Evolutionary conservation across 1,140 invertebrate species (phyloP), one percentile per base, ranked within the genome.

Genomic region (Bicyclus anynana): DNA sequence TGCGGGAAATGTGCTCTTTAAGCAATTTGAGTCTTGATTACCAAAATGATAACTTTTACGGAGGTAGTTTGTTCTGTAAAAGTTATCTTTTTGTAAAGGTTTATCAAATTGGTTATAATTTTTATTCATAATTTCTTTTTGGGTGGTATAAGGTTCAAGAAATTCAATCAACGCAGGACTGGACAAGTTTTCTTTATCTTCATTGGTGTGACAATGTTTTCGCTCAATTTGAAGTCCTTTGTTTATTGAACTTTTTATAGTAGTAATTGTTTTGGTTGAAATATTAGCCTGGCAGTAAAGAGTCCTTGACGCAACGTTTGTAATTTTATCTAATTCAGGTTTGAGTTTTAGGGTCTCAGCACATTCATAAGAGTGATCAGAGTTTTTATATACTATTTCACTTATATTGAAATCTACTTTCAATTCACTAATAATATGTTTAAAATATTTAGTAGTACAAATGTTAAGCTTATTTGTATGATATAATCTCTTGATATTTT

Each of bases 391-490:
- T 44, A 72, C 29, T 58, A 72, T 77, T 68, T 69, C 59, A 29
- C 71, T 79, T n/a, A 83, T 20, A 62, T 83, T 68, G 12, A 80
- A 52, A 61, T 80, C 69, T 50, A 84, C 53, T 69, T 77, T 77
- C 7, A 84, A 4, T 63, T 73, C 75, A 38, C 67, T 72, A 38
- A 80, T 67, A 37, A 83, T 65, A 33, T 48, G 40, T 74, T 59
- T 18, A 40, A 18, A 21, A 52, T 50, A 49, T 55, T 68, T 67
- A n/a, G 72, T 68, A 16, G 69, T 75, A 9, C 57, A 66, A 16
- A 81, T 44, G 40, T 75, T 67, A 33, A 60, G 12, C 9, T 70
- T 48, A 51, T 83, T 66, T 16, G 66, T 72, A 26, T 73, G 72
- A 23, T 51, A 52, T 59, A 66, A 75, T 48, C 60, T 67, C 18